Percentiles rank a stretch among this genome's conserved stretches.
phyloP scores from a whole-genome alignment of 2,888 invertebrate species.

The Meteorus colon region DNA sequence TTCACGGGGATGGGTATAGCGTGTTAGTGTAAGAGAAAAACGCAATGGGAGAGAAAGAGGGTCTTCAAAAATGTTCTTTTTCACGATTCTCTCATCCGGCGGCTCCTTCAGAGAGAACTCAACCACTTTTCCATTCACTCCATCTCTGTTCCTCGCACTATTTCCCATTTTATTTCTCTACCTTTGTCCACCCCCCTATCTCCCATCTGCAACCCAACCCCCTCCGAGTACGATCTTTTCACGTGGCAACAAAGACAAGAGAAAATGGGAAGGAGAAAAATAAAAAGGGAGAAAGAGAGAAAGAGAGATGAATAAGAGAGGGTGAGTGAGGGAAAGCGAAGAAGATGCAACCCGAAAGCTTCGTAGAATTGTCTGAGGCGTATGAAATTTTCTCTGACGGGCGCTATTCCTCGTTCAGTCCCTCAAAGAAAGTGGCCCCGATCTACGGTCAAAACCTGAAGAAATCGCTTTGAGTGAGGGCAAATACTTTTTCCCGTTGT shows the following conservation, averaged over 20 bases:
- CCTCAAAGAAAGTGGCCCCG: conserved; percentile 40
- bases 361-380: conserved; percentile 29
- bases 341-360: conserved; percentile 16
- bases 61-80: conserved; percentile 46
- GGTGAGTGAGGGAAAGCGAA: neutral
- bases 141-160: neutral
- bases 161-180: neutral
- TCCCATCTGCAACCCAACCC: neutral
- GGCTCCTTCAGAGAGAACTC: conserved; percentile 44
- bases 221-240: conserved; percentile 34
- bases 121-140: conserved; percentile 31
- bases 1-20: conserved; percentile 18
- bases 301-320: neutral
- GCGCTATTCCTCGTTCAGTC: neutral
- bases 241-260: conserved; percentile 43
- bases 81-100: conserved; percentile 41
- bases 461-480: conserved; percentile 43
- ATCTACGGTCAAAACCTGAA: conserved; percentile 42
- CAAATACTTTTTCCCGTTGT: conserved; percentile 45
- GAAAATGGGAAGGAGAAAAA: neutral
- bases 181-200: neutral
- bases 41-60: conserved; percentile 30
- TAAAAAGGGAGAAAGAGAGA: conserved; percentile 8
- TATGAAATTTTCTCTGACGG: conserved; percentile 41
- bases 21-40: conserved; percentile 25